Conservation (phyloP, 2,888 invertebrate species). For the Bimastos eiseni region DNA sequence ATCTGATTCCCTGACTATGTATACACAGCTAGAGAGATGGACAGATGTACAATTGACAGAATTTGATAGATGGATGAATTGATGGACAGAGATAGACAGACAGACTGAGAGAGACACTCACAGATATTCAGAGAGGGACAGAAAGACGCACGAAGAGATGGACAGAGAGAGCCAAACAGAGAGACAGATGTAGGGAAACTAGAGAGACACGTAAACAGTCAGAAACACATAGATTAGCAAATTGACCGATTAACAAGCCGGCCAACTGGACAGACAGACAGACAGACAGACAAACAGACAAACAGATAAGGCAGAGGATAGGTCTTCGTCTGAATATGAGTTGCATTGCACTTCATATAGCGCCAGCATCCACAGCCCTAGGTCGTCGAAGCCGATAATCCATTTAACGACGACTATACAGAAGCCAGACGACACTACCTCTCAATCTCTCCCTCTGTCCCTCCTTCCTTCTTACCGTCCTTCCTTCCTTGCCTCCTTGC, state of each 20-base stretch:
- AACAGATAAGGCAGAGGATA: neutral
- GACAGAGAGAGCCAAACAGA: neutral
- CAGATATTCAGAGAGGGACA: neutral
- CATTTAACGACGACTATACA: neutral
- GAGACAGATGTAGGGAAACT: neutral
- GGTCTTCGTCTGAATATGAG: neutral
- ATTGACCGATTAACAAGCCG: neutral
- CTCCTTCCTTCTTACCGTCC: neutral
- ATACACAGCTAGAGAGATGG: neutral
- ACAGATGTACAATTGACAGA: too few relatives aligned
- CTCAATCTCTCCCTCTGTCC: too few relatives aligned
- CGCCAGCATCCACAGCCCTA: neutral
- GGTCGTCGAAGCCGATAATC: neutral
- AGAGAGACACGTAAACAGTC: neutral
- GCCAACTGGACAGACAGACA: neutral
- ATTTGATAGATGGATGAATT: neutral
- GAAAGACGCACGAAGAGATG: neutral
- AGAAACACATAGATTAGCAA: neutral
- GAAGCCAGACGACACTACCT: neutral
- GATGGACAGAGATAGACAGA: neutral
- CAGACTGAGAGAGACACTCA: too few relatives aligned
- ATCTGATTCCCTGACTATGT: neutral
- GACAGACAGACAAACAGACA: neutral
- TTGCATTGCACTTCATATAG: neutral
- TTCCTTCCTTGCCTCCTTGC: constrained; percentile 1